These are phyloP conservation scores for Alloplasta piceator DNA, from an alignment of 2,888 invertebrate genomes.

Conservation along the genomic window DNA sequence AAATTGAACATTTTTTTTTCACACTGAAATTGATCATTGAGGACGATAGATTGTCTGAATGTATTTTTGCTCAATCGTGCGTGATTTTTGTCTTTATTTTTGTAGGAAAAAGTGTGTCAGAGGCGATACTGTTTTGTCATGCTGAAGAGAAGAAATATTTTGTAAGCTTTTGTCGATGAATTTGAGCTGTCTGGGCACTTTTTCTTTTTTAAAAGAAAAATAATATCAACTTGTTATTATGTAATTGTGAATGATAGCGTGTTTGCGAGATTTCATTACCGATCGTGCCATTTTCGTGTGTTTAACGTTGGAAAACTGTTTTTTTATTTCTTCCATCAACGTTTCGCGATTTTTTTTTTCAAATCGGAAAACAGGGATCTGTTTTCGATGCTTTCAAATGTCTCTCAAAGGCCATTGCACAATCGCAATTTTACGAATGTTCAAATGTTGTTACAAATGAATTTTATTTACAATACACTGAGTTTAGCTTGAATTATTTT, in stretches of 20 bases:
- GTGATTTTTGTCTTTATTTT: conserved; percentile 8
- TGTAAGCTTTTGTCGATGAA: conserved; percentile 1
- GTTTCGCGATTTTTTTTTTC: not conserved
- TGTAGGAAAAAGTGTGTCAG: not conserved
- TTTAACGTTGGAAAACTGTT: not conserved
- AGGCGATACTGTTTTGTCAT: not conserved
- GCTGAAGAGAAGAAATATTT: conserved; percentile 13
- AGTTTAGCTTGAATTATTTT: conserved; percentile 9
- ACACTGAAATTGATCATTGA: conserved; percentile 4
- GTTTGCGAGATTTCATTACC: conserved; percentile 14
- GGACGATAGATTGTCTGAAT: not conserved
- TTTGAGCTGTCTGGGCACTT: not conserved
- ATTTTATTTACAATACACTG: conserved; percentile 18
- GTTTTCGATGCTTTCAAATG: conserved; percentile 9
- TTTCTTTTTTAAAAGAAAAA: not conserved
- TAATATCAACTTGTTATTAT: not conserved
- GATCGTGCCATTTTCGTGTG: conserved; percentile 29
- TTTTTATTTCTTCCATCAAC: not conserved
- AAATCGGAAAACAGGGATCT: not conserved
- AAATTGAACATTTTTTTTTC: conserved; percentile 3
- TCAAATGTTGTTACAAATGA: not conserved
- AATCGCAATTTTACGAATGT: conserved; percentile 21
- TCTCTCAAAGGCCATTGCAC: not conserved
- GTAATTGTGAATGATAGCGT: conserved; percentile 25
- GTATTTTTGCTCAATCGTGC: conserved; percentile 29